These are phyloP conservation scores for Rhorus exstirpatorius DNA, from an alignment of 2,888 invertebrate genomes.

Conservation along the genomic window DNA sequence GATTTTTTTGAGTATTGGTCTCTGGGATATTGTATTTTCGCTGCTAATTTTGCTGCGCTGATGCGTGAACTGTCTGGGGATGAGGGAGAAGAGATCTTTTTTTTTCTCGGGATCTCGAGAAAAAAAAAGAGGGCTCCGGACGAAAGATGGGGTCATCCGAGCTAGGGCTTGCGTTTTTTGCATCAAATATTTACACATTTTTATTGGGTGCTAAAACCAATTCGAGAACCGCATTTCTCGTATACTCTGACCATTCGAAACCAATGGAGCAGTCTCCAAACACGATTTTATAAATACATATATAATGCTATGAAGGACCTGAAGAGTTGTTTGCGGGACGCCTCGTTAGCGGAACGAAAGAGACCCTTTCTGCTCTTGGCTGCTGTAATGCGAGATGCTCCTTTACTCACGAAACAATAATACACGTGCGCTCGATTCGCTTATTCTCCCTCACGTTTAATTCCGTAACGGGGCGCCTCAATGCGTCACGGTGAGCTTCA, in stretches of 20 bases:
- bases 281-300: neutral
- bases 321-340: slow-evolving; percentile 56
- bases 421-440: slow-evolving; percentile 54
- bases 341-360: slow-evolving; percentile 61
- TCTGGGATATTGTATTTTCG: too few relatives aligned
- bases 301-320: neutral
- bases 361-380: slow-evolving; percentile 26
- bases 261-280: too few relatives aligned
- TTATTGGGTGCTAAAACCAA: slow-evolving; percentile 84
- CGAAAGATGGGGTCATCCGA: neutral
- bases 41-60: too few relatives aligned
- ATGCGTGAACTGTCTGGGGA: too few relatives aligned
- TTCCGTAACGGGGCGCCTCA: slow-evolving; percentile 49
- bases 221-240: slow-evolving; percentile 70
- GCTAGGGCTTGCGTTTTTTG: slow-evolving; percentile 71
- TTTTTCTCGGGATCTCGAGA: neutral
- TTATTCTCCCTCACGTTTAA: slow-evolving; percentile 32
- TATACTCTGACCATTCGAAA: neutral
- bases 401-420: slow-evolving; percentile 45
- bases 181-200: slow-evolving; percentile 83
- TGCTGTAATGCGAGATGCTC: slow-evolving; percentile 49
- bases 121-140: neutral
- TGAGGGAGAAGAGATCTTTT: too few relatives aligned
- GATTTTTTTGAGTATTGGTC: too few relatives aligned
- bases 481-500: slow-evolving; percentile 38